Evolutionary conservation across 1,140 invertebrate genomes (phyloP).

Genomic region (Chironomus tepperi): DNA sequence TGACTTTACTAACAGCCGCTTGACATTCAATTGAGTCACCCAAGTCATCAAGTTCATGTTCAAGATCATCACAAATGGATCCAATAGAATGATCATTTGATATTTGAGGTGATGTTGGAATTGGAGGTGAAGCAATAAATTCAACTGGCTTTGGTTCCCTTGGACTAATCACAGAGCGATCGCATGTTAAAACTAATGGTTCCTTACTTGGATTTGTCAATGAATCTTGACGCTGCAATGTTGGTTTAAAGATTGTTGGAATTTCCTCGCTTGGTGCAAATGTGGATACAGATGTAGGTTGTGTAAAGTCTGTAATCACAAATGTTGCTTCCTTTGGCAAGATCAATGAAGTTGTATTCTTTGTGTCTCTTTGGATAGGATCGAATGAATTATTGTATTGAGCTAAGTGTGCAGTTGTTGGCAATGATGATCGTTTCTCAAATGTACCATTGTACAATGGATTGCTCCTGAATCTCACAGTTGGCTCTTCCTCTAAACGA

Average conservation of each 20-base stretch:
- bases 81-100: not conserved
- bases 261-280: not conserved
- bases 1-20: constrained; percentile 51
- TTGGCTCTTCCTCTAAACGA: not conserved
- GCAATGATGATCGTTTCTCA: constrained; percentile 10
- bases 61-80: constrained; percentile 28
- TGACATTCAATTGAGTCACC: constrained; percentile 39
- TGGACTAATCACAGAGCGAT: constrained; percentile 33
- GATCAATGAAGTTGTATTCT: constrained; percentile 24
- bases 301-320: constrained; percentile 25
- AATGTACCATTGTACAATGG: not conserved
- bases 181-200: constrained; percentile 34
- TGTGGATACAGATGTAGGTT: constrained; percentile 13
- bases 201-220: constrained; percentile 35
- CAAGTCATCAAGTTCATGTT: constrained; percentile 35
- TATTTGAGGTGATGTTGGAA: constrained; percentile 27
- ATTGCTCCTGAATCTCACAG: not conserved
- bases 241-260: not conserved
- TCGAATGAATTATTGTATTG: not conserved
- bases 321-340: not conserved
- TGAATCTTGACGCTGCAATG: constrained; percentile 26
- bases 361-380: not conserved
- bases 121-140: constrained; percentile 31
- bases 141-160: constrained; percentile 23
- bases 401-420: constrained; percentile 29